Base-by-base conservation (phyloP, 2,888 invertebrate genomes). In the Auanema sp. region DNA sequence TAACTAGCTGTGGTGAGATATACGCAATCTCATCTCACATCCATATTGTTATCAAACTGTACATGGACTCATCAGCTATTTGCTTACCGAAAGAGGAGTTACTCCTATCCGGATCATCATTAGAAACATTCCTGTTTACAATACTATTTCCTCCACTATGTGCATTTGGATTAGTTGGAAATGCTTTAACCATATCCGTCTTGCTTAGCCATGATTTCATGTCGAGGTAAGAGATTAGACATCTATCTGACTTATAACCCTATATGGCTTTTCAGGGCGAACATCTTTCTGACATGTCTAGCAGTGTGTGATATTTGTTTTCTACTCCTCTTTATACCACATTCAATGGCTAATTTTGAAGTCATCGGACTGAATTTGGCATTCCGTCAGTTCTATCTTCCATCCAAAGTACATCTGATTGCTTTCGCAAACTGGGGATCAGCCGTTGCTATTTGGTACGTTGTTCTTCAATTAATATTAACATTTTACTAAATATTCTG, bases 291-390 rank as follows among this genome's bases (percentile, higher is more conserved):
- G 23, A 75, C 79, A 2, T 75, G 78, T 40, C 62, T 81, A 49
- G 81, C 81, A 0, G 67, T 81, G 1, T 78, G 77, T 52, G 81
- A 81, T 60, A 76, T 81, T 23, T 69, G 78, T 44, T 81, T 81
- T 58, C 68, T 81, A 3, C 49, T 80, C 11, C 65, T 79, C 14
- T 78, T 81, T 52, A 68, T 79, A 21, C 80, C 80, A 2, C 80
- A 81, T 59, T 76, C 80, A 0, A 42, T 81, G 58, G 80, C 79
- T 8, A 78, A 80, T 49, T 80, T 79, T 55, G 79, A 80, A 16
- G 33, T 64, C 41, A 68, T 79, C 56, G 68, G 65, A 0, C 68
- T 76, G 51, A 72, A 70, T 47, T 69, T 73, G 54, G 60, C 72
- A 18, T 80, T 80, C 55, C 75, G 80, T 11, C 67, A 68, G 24